Evolutionary conservation across 2,888 invertebrate species (phyloP), one percentile per base, ranked within the genome.

Genomic region (Drosophila austrosaltans): DNA sequence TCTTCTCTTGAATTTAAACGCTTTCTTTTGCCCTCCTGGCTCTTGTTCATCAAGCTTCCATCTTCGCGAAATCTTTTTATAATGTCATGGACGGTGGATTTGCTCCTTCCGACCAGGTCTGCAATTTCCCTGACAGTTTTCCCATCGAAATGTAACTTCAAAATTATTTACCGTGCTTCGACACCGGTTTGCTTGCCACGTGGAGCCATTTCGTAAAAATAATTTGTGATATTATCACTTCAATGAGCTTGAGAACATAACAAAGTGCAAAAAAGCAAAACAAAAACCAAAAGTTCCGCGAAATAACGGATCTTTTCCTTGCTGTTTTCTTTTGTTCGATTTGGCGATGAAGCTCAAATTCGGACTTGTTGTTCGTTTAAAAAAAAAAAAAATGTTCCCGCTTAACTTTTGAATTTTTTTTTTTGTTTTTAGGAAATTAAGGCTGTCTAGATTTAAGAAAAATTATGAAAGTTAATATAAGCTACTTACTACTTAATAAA

Each of bases 41-140:
- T 16, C 16, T 16, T 16, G 16, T 16, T 16, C 16, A 16, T 16
- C 16, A 30, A 25, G 2, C 30, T 44, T 5, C 40, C 40, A 16
- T 42, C 42, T 40, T 60, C 44, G 4, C 44, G 44, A 10, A 44
- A 44, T 8, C 59, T 60, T 30, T 60, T 59, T 4, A 60, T 44
- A 10, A 60, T 44, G 10, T 60, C 59, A 42, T 60, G 59, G 30
- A 44, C 59, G 10, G 42, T 42, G n/a, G 60, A 44, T 44, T 60
- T 60, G 20, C 44, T 60, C 44, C 44, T 48, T n/a, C 28, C 42
- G 42, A 42, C 16, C 42, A 42, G 42, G n/a, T 42, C 42, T 42
- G n/a, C 42, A n/a, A 44, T 20, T 30, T 32, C 44, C 10, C 32
- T 4, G 10, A 32, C 32, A 2, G 60, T 44, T 60, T 48, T 60